Base-by-base conservation (phyloP, 2,888 invertebrate genomes). In the Sericinus montela region DNA sequence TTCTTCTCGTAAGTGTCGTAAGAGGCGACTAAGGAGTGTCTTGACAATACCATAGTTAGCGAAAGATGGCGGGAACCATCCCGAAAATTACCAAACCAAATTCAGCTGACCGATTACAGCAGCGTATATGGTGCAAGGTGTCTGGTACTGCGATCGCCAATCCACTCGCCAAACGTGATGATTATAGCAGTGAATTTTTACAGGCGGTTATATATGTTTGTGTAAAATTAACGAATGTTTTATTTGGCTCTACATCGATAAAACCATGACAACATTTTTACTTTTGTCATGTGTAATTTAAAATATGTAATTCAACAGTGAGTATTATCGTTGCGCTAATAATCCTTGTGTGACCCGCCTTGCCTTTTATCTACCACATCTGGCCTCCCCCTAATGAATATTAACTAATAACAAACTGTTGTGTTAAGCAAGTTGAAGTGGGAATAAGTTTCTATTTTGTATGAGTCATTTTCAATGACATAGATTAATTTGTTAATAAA, bases 341-440 rank as follows among this genome's bases (percentile, higher is more conserved):
- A 70, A 66, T 65, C 59, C 62, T 60, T 60, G 57, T 62, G 60
- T 58, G 60, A 60, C 65, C 58, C 52, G 52, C 52, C 58, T 55
- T 35, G 57, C 48, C 59, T 46, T 63, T 79, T 81, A 81, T 82
- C 84, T 70, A 65, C 67, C 59, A 56, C 72, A 83, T 83, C 83
- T 77, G 69, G 67, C 75, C 75, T 72, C 80, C 79, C 72, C 63
- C 75, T 86, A 84, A 84, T 86, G 85, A 87, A 87, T 87, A 87
- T 86, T 87, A 85, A 87, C 80, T 75, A 82, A 80, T 80, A 77
- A 63, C 65, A 72, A 79, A 75, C 70, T 60, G 63, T 62, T 63
- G 60, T 61, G 69, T 67, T 67, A 72, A 70, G 63, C 71, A 69
- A 74, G 67, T 67, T 62, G 67, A 64, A 69, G 67, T 72, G 67